Conservation (phyloP, 2,888 invertebrate species). For the Scaptomyza parva region DNA sequence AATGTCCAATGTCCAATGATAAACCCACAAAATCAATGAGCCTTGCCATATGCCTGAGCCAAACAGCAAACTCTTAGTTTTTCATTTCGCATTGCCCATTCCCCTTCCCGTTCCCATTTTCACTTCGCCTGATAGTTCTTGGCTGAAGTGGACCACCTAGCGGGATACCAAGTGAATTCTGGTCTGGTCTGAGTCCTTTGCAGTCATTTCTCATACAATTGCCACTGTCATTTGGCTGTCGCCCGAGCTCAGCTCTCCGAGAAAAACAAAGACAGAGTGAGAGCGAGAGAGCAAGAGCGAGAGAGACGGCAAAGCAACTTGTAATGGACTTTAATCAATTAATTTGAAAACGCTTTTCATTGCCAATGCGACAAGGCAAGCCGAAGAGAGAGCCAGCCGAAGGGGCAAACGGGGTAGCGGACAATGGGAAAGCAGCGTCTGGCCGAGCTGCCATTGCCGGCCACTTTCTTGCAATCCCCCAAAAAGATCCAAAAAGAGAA, state of each 20-base stretch:
- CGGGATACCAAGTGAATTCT: constrained; percentile 37
- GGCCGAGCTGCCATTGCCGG: constrained; percentile 19
- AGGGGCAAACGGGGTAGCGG: constrained; percentile 3
- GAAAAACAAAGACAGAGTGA: background rate
- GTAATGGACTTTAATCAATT: constrained; percentile 81
- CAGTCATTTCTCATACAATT: constrained; percentile 78
- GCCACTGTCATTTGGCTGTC: constrained; percentile 74
- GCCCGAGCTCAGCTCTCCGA: constrained; percentile 14
- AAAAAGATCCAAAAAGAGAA: constrained; percentile 4
- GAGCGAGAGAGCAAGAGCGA: background rate
- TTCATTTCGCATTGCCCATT: background rate
- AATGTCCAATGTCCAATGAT: background rate
- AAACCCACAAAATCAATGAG: constrained; percentile 53
- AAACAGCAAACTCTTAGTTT: background rate
- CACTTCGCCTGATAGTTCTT: constrained; percentile 28
- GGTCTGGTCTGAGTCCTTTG: constrained; percentile 51
- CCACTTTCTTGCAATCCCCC: constrained; percentile 55
- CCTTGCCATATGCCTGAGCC: constrained; percentile 62
- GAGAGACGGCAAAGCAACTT: constrained; percentile 59
- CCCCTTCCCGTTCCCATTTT: background rate
- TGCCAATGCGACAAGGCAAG: constrained; percentile 43
- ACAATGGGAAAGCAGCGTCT: constrained; percentile 49
- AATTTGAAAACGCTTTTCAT: constrained; percentile 80
- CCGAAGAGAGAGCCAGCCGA: background rate
- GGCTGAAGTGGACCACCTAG: constrained; percentile 49